Conservation (phyloP, 2,888 invertebrate genomes). For the Opisthograptis luteolata region DNA sequence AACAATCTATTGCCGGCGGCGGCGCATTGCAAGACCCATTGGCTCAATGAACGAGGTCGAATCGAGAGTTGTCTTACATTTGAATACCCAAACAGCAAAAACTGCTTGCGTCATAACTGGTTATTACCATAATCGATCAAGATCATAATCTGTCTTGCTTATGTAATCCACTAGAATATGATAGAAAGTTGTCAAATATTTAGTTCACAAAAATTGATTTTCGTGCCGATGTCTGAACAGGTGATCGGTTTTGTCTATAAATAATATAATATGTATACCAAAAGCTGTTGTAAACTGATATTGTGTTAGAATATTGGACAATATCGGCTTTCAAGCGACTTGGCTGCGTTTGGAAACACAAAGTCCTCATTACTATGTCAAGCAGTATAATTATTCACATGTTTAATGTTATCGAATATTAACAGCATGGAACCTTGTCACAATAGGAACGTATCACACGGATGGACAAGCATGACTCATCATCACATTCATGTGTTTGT, state of each 20-base stretch:
- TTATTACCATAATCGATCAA: constrained; percentile 79
- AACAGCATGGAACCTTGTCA: constrained; percentile 6
- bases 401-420: constrained; percentile 8
- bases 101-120: constrained; percentile 64
- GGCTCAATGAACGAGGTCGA: constrained; percentile 58
- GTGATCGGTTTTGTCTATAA: constrained; percentile 19
- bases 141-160: constrained; percentile 69
- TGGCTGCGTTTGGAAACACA: constrained; percentile 25
- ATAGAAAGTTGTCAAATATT: constrained; percentile 66
- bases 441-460: constrained; percentile 7
- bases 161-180: constrained; percentile 61
- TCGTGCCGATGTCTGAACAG: constrained; percentile 26
- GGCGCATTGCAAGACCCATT: constrained; percentile 55
- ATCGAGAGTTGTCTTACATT: constrained; percentile 63
- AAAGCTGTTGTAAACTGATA: constrained; percentile 4
- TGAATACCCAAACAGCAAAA: constrained; percentile 58
- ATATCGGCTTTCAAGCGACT: constrained; percentile 18
- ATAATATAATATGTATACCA: neutral
- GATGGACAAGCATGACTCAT: constrained; percentile 50
- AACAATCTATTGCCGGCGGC: constrained; percentile 55
- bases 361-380: constrained; percentile 8
- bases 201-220: constrained; percentile 46
- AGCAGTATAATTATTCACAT: constrained; percentile 10
- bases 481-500: constrained; percentile 33
- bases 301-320: constrained; percentile 7